phyloP scores from a whole-genome alignment of 2,888 invertebrate genomes.

The Apotomis capreana region DNA sequence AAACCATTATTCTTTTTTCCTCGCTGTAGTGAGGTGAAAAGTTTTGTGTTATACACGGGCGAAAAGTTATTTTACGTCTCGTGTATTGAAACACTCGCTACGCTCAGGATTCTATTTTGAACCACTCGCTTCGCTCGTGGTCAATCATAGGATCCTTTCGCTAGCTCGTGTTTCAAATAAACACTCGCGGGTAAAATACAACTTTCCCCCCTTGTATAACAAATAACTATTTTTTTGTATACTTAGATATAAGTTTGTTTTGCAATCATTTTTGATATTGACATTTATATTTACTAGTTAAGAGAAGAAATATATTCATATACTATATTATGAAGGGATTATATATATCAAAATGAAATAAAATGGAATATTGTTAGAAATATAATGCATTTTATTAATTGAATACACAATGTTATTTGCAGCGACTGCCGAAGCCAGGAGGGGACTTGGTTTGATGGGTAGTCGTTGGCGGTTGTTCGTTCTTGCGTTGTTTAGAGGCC shows the following conservation, averaged over 20 bases:
- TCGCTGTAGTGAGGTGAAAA: too few species aligned
- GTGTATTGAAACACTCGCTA: too few species aligned
- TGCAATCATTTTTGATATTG: slow-evolving; percentile 24
- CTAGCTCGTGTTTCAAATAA: too few species aligned
- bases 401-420: slow-evolving; percentile 5
- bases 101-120: too few species aligned
- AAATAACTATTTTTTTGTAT: too few species aligned
- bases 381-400: slow-evolving; percentile 13
- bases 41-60: too few species aligned
- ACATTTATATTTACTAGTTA: slow-evolving; percentile 13
- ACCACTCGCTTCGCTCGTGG: too few species aligned
- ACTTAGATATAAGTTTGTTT: slow-evolving; percentile 25
- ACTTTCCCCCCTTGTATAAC: too few species aligned
- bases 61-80: too few species aligned
- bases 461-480: not conserved
- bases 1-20: too few species aligned
- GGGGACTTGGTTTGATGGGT: not conserved
- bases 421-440: not conserved
- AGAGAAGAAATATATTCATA: slow-evolving; percentile 27
- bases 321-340: slow-evolving; percentile 12
- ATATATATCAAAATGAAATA: slow-evolving; percentile 20
- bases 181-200: too few species aligned
- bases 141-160: too few species aligned
- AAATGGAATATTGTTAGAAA: slow-evolving; percentile 25
- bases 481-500: not conserved